Percentiles rank a stretch among this genome's conserved stretches.
Evolutionary conservation across 2,113 vertebrate species (phyloP).

Genomic region (Crocuta crocuta): DNA sequence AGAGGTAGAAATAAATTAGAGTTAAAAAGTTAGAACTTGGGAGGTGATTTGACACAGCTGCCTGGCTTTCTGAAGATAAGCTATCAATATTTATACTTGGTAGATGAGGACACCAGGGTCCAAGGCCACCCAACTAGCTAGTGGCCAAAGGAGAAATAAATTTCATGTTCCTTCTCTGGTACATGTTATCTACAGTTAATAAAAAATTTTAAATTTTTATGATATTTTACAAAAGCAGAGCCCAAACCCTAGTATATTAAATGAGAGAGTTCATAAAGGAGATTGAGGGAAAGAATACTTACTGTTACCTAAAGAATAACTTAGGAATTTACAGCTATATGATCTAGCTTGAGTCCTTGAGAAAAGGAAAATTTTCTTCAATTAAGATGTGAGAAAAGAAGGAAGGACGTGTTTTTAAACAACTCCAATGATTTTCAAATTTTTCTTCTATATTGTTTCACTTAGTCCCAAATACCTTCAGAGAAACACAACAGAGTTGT

Average conservation of each 20-base stretch:
- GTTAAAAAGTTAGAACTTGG: neutral
- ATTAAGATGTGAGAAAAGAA: neutral
- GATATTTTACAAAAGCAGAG: slow-evolving; percentile 43
- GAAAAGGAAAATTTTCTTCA: slow-evolving; percentile 28
- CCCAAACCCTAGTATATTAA: slow-evolving; percentile 17
- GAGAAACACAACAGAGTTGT: neutral
- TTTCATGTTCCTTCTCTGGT: neutral
- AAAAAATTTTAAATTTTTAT: neutral
- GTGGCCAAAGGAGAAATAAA: neutral
- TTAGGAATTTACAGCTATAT: slow-evolving; percentile 9
- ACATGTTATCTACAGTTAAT: slow-evolving; percentile 53
- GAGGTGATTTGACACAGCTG: neutral
- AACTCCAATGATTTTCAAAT: neutral
- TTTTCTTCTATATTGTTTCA: neutral
- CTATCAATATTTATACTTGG: slow-evolving; percentile 33
- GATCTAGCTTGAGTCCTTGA: neutral
- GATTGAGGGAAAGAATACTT: neutral
- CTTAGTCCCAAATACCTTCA: neutral
- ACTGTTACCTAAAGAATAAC: slow-evolving; percentile 9
- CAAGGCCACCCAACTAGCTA: slow-evolving; percentile 56
- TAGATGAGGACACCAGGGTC: slow-evolving; percentile 22
- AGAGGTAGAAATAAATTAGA: slow-evolving; percentile 28
- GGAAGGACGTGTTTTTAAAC: neutral
- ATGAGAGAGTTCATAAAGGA: slow-evolving; percentile 9
- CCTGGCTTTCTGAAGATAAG: neutral